Evolutionary conservation across 2,888 invertebrate species (phyloP).

Genomic region (Lithophane ornitopus): DNA sequence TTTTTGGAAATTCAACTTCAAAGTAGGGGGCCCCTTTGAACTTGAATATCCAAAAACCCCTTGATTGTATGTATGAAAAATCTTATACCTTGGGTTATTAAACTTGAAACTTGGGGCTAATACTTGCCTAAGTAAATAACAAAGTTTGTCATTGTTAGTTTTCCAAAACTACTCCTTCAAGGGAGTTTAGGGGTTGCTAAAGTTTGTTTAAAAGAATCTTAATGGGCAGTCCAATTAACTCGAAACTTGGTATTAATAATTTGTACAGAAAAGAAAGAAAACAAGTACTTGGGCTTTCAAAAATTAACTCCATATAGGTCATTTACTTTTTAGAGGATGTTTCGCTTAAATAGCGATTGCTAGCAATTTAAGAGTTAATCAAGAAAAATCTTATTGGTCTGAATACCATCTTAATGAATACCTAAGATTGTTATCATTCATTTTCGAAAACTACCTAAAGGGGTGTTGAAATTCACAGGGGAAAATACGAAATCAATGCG

Average conservation of each 20-base stretch:
- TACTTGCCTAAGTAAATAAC: not conserved
- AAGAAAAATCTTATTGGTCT: not conserved
- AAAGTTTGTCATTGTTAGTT: not conserved
- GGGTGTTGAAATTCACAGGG: too few relatives aligned
- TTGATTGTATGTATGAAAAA: not conserved
- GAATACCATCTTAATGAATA: not conserved
- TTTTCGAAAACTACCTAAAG: too few relatives aligned
- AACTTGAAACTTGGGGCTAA: not conserved
- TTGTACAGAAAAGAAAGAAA: too few relatives aligned
- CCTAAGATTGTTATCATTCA: not conserved
- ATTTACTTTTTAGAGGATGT: too few relatives aligned
- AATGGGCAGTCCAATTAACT: not conserved
- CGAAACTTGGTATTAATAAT: too few relatives aligned
- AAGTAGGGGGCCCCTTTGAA: too few relatives aligned
- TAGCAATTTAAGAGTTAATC: too few relatives aligned
- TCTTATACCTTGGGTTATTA: not conserved
- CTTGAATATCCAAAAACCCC: too few relatives aligned
- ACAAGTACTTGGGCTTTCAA: too few relatives aligned
- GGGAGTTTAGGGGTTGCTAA: not conserved
- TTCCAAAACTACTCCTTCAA: not conserved
- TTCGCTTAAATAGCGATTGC: too few relatives aligned
- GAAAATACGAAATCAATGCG: too few relatives aligned
- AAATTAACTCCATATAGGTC: too few relatives aligned
- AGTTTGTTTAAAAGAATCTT: not conserved
- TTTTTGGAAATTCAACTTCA: not conserved